Base-by-base conservation (phyloP, 2,888 invertebrate genomes). In the Nemapogon koenigi region DNA sequence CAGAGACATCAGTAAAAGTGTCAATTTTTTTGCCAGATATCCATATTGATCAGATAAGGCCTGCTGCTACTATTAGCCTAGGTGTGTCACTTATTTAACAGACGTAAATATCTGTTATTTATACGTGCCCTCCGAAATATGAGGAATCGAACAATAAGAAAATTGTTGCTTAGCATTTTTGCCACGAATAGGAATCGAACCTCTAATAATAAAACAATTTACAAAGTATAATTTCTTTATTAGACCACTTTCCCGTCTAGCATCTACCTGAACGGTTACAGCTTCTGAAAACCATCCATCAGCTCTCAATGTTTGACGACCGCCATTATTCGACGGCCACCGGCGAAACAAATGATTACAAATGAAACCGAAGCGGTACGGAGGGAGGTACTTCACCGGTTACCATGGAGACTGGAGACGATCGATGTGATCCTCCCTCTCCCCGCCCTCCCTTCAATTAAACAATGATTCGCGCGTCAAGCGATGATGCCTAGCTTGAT, bases 311-410 rank as follows among this genome's bases (percentile, higher is more conserved):
- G 57, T 70, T 67, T 65, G 67, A 69, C 62, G 60, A 63, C 57
- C 53, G 53, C 64, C n/a, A 65, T 70, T 68, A 72, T 73, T 65
- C 65, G 68, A 65, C 57, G 61, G 62, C 61, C 57, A 62, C 65
- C 2, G 26, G 27, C 28, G 70, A 76, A 78, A 75, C 76, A 78
- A 78, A 78, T 73, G 76, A 75, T 76, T 70, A 76, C 76, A 76
- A 76, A 75, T 75, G 75, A 71, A 72, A 67, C 55, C 61, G 57
- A 62, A 46, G 46, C 44, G 47, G n/a, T n/a, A n/a, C 19, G 50
- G 48, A 41, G 39, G 43, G 35, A 28, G 44, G 38, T 42, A 39
- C 51, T 51, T 52, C 48, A 53, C 39, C 51, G 59, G 70, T 73
- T 55, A 59, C 55, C 62, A 69, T 69, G 60, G 62, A 57, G 53